Evolutionary conservation across 2,113 vertebrate genomes (phyloP), one percentile per base, ranked within the genome.

Genomic region (Sakesphorus luctuosus): DNA sequence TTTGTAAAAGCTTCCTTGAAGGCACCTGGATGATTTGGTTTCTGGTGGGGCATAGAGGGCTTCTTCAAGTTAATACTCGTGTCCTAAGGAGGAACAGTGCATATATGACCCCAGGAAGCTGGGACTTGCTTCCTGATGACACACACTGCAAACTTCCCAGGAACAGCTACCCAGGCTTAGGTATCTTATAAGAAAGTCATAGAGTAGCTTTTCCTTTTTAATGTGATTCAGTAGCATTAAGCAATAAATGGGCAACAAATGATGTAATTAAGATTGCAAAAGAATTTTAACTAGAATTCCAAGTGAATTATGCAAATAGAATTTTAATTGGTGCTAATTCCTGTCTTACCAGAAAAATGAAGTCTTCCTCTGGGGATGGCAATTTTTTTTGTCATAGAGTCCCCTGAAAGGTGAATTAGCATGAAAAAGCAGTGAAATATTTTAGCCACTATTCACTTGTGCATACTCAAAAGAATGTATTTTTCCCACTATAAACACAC

Each of bases 201-300:
- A 40, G 7, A 68, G 69, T 53, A 68, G 61, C 80, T 89, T 81
- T 93, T 94, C 73, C 73, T 90, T 75, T 81, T 84, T 3, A 78
- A 78, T 68, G 84, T 13, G 38, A 18, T 84, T 87, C 69, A 36
- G 46, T 18, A 40, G 17, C 62, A 47, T 94, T 94, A 8, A 0
- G 0, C 58, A 89, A 87, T 10, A 62, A 84, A 63, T 5, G 40
- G 84, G 68, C 36, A 90, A 65, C 52, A 73, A 94, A 87, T 72
- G 90, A 31, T 43, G 50, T 21, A 52, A 90, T 84, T 95, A 61
- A 75, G 90, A 97, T 93, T 96, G 83, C 92, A 84, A 92, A 95
- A 96, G 28, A 33, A 21, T 84, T 92, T 78, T 46, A 43, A 43
- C 67, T 84, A 53, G 24, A 61, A 92, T 87, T 83, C 66, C 68